Evolutionary conservation across 2,888 invertebrate species (phyloP).

Genomic region (Scaptomyza caliginosa): DNA sequence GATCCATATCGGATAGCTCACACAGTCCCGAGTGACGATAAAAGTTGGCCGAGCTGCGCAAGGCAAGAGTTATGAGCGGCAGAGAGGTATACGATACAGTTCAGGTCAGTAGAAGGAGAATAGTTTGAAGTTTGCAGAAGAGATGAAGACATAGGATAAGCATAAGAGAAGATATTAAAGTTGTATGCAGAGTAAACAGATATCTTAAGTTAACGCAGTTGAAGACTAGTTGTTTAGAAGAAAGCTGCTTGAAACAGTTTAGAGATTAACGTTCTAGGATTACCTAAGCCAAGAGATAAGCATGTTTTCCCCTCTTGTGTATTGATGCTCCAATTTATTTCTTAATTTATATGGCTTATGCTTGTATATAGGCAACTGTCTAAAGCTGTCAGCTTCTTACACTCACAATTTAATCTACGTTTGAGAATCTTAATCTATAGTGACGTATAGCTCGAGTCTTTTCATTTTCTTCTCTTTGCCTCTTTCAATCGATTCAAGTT

Average conservation of each 20-base stretch:
- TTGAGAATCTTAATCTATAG: slow-evolving; percentile 3
- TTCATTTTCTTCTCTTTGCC: not conserved
- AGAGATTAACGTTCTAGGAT: not conserved
- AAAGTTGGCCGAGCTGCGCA: slow-evolving; percentile 93
- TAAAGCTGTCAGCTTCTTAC: not conserved
- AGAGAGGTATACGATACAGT: slow-evolving; percentile 37
- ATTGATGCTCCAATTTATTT: not conserved
- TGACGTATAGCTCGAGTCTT: not conserved
- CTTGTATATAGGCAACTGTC: not conserved
- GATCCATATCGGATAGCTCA: slow-evolving; percentile 95
- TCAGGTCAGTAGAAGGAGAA: slow-evolving; percentile 35
- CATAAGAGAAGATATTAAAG: slow-evolving; percentile 29
- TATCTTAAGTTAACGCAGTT: too few species aligned
- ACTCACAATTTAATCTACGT: not conserved
- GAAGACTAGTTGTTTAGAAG: not conserved
- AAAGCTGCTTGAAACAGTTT: not conserved
- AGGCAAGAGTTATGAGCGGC: slow-evolving; percentile 61
- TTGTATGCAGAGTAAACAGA: not conserved
- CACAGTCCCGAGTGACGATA: slow-evolving; percentile 94
- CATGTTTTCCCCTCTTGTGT: not conserved
- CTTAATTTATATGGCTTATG: not conserved
- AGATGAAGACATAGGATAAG: slow-evolving; percentile 23
- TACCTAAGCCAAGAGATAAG: not conserved
- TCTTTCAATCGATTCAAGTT: not conserved
- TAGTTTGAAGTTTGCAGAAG: slow-evolving; percentile 42